Evolutionary conservation across 2,888 invertebrate species (phyloP), one percentile per base, ranked within the genome.

Genomic region (Hoplodrina blanda): DNA sequence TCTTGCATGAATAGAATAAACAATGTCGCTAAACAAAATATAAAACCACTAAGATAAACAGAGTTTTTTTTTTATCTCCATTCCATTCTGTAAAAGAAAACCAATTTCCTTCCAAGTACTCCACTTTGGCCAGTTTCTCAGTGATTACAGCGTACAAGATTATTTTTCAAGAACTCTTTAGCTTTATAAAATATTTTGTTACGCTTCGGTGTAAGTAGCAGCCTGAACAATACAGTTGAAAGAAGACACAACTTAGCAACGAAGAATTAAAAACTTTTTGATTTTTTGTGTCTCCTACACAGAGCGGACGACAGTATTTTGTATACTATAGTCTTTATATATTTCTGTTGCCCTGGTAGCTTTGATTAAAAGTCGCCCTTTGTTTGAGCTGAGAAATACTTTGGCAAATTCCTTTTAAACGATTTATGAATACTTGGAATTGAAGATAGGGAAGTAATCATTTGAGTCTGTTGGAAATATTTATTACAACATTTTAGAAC

Each of bases 191-290:
- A 55, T 55, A 67, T 20, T 62, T 8, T 61, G 49, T 69, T 62
- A 72, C 73, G 60, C 52, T 66, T 61, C 72, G 81, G 85, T 86
- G 85, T 86, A 49, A 86, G 30, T 63, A 64, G 8, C 65, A 19
- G 66, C 67, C 78, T 8, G 49, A 44, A 69, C 71, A 73, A 78
- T 59, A 82, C 81, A 83, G 81, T 78, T 75, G 70, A 75, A 78
- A 83, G 80, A 83, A 71, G 80, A 74, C 77, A 81, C 77, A 85
- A 83, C 69, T 79, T 80, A 80, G 76, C 76, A 69, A 57, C 73
- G 68, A 74, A 71, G 84, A 83, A 86, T 85, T 87, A 85, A 87
- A 81, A 88, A 86, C 54, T 86, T 87, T 82, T 72, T 73, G 79
- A 83, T 86, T 87, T 88, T 87, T 87, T 85, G 67, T 75, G 67